Conservation (phyloP, 2,797 vertebrate genomes). For the Pantherophis vulpinus region DNA sequence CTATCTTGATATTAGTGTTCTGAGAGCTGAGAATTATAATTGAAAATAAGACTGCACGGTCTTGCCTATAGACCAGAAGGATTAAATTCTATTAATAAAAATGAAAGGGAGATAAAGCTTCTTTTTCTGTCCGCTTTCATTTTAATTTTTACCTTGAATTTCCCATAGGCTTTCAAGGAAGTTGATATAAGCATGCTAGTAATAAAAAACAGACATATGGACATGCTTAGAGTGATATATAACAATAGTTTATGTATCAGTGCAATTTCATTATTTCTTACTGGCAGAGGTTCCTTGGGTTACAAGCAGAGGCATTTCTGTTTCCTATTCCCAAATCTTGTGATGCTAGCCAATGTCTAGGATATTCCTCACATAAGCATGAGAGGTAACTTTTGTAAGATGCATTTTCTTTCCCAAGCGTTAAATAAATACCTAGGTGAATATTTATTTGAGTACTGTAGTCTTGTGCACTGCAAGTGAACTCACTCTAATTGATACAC, state of each 20-base stretch:
- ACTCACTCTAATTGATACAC: neutral
- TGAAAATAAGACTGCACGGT: neutral
- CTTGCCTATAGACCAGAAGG: neutral
- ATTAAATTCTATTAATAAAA: neutral
- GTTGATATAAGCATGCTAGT: neutral
- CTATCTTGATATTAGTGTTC: neutral
- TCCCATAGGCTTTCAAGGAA: neutral
- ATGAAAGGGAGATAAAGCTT: neutral
- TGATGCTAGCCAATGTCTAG: neutral
- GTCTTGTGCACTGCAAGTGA: neutral
- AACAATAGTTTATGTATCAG: neutral
- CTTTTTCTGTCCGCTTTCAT: neutral
- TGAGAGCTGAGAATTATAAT: neutral
- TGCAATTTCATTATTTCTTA: neutral
- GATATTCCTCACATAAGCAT: neutral
- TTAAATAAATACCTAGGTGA: neutral
- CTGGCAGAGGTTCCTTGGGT: neutral
- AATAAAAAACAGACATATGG: neutral
- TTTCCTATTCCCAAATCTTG: neutral
- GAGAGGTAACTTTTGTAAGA: neutral
- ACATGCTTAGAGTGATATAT: neutral
- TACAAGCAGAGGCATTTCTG: neutral
- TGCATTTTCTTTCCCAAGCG: neutral
- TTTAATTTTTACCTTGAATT: neutral
- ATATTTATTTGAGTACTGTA: neutral